These are phyloP conservation scores for Smithornis capensis DNA, from an alignment of 2,113 vertebrate species.

Conservation along the genomic window DNA sequence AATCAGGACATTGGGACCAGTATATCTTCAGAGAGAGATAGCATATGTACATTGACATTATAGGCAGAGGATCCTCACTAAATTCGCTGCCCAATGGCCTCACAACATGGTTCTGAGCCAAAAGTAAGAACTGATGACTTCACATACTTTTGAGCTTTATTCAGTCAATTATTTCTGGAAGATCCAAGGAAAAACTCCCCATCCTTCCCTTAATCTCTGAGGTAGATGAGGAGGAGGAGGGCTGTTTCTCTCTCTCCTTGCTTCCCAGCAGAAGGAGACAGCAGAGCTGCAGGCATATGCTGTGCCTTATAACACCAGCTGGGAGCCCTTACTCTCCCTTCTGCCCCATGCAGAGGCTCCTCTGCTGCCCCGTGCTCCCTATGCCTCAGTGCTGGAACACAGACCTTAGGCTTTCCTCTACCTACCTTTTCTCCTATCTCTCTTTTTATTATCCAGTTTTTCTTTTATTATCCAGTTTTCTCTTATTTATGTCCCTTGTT, in stretches of 20 bases:
- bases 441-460: background rate
- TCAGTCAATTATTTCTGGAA: background rate
- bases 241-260: background rate
- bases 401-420: background rate
- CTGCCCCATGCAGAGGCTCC: background rate
- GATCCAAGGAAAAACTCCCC: background rate
- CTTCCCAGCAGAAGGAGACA: background rate
- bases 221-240: background rate
- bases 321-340: background rate
- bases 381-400: fast-evolving
- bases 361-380: background rate
- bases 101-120: background rate
- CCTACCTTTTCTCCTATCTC: background rate
- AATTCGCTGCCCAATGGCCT: background rate
- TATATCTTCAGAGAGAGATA: background rate
- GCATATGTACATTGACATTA: background rate
- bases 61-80: background rate
- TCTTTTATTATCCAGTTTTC: background rate
- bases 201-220: background rate
- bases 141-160: background rate
- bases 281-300: background rate
- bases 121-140: background rate
- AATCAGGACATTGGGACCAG: background rate
- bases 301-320: fast-evolving
- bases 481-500: slow-evolving; percentile 20